Evolutionary conservation across 2,113 vertebrate genomes (phyloP), one percentile per base, ranked within the genome.

Genomic region (Proteles cristata): DNA sequence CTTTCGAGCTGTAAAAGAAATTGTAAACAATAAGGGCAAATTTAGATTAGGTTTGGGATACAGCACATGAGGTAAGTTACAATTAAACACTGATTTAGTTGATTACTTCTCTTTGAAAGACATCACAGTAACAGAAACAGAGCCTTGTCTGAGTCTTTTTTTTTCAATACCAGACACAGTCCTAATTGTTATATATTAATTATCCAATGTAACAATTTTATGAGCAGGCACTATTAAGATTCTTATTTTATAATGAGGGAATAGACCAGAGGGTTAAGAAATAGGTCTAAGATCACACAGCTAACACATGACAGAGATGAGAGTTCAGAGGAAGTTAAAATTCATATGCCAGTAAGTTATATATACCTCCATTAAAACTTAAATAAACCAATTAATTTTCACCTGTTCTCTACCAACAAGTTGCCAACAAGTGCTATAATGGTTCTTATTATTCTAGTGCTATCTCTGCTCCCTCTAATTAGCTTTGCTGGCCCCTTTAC

Each of bases 1-100:
- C 98, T 99, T 99, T 0, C 99, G 99, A 55, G 99, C 99, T 99
- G 98, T 43, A 25, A 97, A n/a, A 1, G 25, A n/a, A 80, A 16
- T 21, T 16, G 85, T 10, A 63, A 33, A 89, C 0, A 48, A 63
- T 79, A 90, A 94, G 73, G 39, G 35, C 19, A 69, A 55, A 69
- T 31, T 28, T 14, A 28, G 74, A 43, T 82, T 25, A 11, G 9
- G 31, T 31, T 9, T 69, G 3, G 2, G 88, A 61, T 39, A n/a
- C 2, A 33, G 1, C 17, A 4, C 33, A 11, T 1, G 23, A 71
- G 65, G 23, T 21, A 81, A 31, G 21, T 12, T 16, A 83, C 23
- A 23, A 66, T 31, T 12, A 33, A 48, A 50, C 39, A 68, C 7
- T 23, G 53, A 39, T 16, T 68, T 14, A 31, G 7, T 3, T 12